Conservation (phyloP, 2,113 vertebrate species). For the Sigmodon hispidus region DNA sequence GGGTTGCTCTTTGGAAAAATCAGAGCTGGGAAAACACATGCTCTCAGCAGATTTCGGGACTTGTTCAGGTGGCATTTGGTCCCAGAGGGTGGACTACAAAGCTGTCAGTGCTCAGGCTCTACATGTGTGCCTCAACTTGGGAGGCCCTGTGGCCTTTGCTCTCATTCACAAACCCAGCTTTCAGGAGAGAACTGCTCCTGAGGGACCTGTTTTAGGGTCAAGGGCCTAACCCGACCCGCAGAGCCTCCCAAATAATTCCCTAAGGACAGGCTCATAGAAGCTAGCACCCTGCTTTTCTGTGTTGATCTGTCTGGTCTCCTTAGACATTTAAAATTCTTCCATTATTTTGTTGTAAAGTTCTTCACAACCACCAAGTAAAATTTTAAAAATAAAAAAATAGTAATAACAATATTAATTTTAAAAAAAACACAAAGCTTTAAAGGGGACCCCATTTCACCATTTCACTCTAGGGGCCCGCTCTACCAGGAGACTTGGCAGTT, state of each 20-base stretch:
- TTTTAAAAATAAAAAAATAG: background rate
- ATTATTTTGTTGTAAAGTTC: too few relatives aligned
- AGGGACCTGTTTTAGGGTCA: background rate
- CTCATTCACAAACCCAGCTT: background rate
- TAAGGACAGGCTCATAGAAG: accelerated
- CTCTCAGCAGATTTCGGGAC: accelerated
- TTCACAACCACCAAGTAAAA: background rate
- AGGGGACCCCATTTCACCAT: background rate
- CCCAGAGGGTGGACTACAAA: background rate
- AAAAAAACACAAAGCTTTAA: background rate
- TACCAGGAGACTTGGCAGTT: background rate
- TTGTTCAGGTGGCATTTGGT: accelerated
- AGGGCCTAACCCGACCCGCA: too few relatives aligned
- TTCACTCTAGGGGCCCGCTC: too few relatives aligned
- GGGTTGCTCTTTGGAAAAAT: background rate
- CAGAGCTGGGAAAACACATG: accelerated
- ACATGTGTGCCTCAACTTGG: background rate
- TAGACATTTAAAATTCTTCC: too few relatives aligned
- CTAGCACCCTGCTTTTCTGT: accelerated
- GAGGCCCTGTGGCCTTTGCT: too few relatives aligned
- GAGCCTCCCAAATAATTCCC: background rate
- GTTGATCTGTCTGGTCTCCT: accelerated
- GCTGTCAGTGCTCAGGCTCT: background rate
- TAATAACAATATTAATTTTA: background rate
- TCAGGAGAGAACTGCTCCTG: background rate